phyloP scores from a whole-genome alignment of 2,888 invertebrate genomes.

The Pseudococcus viburni region DNA sequence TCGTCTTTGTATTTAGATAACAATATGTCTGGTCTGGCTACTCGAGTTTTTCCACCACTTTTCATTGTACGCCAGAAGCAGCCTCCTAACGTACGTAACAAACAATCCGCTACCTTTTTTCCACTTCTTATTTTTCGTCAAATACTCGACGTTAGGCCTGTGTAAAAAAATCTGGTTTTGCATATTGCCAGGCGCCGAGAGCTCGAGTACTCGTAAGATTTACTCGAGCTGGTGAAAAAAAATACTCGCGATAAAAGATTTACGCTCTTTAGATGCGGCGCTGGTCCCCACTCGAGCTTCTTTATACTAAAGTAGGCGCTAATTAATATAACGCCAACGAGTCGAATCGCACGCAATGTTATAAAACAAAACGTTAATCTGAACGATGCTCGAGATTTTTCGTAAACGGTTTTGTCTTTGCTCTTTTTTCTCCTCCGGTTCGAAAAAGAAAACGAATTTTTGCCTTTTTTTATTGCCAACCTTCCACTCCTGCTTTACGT shows the following conservation, averaged over 20 bases:
- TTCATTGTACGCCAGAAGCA: neutral
- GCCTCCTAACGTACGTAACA: neutral
- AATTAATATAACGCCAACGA: neutral
- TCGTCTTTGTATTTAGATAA: conserved; percentile 14
- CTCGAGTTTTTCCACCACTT: neutral
- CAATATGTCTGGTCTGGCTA: conserved; percentile 15
- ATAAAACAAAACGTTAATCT: neutral
- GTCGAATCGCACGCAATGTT: neutral
- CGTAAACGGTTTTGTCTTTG: neutral
- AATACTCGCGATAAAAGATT: neutral
- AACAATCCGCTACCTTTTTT: neutral
- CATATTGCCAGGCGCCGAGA: neutral
- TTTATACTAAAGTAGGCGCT: neutral
- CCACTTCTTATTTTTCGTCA: neutral
- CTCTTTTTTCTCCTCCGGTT: neutral
- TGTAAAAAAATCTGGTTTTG: neutral
- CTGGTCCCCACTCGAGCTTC: neutral
- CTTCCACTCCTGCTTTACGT: neutral
- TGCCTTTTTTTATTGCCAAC: neutral
- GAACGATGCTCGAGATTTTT: neutral
- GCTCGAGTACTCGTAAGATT: neutral
- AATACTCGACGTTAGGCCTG: neutral
- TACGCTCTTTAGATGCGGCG: neutral
- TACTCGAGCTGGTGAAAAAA: neutral
- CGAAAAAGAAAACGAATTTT: neutral